phyloP scores from a whole-genome alignment of 2,888 invertebrate genomes.

The Limnephilus auricula region DNA sequence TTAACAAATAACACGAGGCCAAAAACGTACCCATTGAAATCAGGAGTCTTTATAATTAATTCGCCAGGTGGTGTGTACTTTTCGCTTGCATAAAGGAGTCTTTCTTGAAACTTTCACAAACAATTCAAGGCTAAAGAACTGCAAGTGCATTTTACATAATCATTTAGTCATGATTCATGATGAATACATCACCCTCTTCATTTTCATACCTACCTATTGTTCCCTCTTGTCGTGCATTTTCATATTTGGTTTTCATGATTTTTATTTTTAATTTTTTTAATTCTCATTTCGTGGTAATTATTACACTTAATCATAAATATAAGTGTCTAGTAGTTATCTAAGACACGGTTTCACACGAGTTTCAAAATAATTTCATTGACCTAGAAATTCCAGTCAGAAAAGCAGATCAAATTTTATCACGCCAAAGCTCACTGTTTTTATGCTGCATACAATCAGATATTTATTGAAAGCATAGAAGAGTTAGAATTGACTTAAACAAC shows the following conservation, averaged over 20 bases:
- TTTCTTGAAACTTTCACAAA: neutral
- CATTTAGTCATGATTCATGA: neutral
- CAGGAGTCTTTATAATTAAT: neutral
- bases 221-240: neutral
- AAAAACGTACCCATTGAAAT: neutral
- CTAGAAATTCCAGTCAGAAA: too few species aligned
- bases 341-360: neutral
- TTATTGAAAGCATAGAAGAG: too few species aligned
- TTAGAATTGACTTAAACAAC: too few species aligned
- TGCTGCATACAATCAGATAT: too few species aligned
- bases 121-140: constrained; percentile 13
- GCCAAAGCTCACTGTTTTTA: too few species aligned
- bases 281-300: neutral
- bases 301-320: too few species aligned
- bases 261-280: neutral
- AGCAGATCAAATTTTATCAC: too few species aligned
- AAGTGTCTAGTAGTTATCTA: neutral
- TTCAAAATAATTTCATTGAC: too few species aligned
- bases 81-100: neutral
- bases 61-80: neutral
- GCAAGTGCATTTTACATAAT: constrained; percentile 13
- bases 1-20: neutral
- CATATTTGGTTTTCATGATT: neutral
- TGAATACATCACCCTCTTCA: neutral
- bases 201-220: neutral